Evolutionary conservation across 2,113 vertebrate species (phyloP).

Genomic region (Plestiodon gilberti): DNA sequence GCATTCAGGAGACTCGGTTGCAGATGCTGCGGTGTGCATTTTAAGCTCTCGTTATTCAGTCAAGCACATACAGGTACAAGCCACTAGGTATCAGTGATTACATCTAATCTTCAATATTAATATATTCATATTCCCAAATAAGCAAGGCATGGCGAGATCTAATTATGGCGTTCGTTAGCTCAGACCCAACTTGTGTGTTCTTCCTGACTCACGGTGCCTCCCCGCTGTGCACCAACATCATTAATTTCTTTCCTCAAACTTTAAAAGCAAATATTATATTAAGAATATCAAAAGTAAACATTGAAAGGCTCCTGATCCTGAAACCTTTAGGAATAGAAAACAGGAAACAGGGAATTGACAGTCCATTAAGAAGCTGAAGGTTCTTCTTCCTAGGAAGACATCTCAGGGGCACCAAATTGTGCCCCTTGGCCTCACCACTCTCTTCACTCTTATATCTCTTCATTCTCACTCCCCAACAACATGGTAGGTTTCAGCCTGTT

Average conservation of each 20-base stretch:
- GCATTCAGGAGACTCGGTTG: conserved; percentile 36
- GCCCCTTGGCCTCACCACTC: too few relatives aligned
- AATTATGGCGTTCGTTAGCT: conserved; percentile 55
- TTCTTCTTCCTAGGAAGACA: neutral
- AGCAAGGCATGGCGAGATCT: conserved; percentile 45
- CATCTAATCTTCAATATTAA: conserved; percentile 57
- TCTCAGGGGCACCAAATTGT: too few relatives aligned
- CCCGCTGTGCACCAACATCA: conserved; percentile 41
- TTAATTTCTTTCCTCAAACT: conserved; percentile 37
- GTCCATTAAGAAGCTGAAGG: conserved; percentile 16
- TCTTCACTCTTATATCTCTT: too few relatives aligned
- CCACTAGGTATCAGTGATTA: conserved; percentile 44
- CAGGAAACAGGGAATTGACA: conserved; percentile 26
- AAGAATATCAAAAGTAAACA: conserved; percentile 32
- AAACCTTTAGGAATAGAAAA: conserved; percentile 7
- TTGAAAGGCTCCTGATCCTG: conserved; percentile 20
- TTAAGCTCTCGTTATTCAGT: conserved; percentile 43
- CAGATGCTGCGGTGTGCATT: conserved; percentile 34
- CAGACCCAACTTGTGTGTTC: conserved; percentile 29
- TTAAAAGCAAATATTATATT: conserved; percentile 55
- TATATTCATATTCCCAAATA: conserved; percentile 63
- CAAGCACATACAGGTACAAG: conserved; percentile 25
- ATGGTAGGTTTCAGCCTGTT: neutral
- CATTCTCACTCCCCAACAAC: too few relatives aligned
- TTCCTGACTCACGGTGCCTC: conserved; percentile 8